Base-by-base conservation (phyloP, 2,113 vertebrate genomes). In the Heterotis niloticus region DNA sequence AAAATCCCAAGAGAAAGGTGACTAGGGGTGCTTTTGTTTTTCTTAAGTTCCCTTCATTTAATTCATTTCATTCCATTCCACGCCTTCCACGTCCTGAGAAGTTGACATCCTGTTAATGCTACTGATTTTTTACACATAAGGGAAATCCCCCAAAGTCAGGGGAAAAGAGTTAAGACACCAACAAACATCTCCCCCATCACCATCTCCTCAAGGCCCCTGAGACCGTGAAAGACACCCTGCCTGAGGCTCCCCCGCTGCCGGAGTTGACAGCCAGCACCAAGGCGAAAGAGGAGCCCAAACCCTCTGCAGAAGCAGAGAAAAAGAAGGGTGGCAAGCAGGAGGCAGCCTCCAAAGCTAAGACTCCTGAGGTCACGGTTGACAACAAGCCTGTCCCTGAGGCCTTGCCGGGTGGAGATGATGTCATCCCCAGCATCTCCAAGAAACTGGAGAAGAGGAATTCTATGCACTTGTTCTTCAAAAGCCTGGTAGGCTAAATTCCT, bases 401-500 rank as follows among this genome's bases (percentile, higher is more conserved):
- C 10, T 70, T 92, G 73, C 92, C 88, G 20, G 90, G 90, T 5
- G 92, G 86, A 0, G 92, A 91, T 0, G 93, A 92, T 0, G 0
- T 88, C 64, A 26, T 87, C 1, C 91, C 81, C 90, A 86, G 4
- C 76, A 78, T 29, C 66, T 89, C 65, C 81, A 96, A 87, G 88
- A 95, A 88, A 88, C 78, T 88, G 77, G 96, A 97, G 91, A 97
- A 97, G 89, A 93, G 92, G 77, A 97, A 96, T 89, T 96, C 97
- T 73, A 90, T 98, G 0, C 93, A 96, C 28, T 89, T 90, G 68
- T 97, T 99, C 87, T 94, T 99, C 76, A 98, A 97, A 90, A 92
- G 86, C 85, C 92, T 97, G 89, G 98, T 99, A 90, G 2, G 92
- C 90, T 29, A 54, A 29, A 26, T 10, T n/a, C 24, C 1, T 26